Conservation (phyloP, 2,888 invertebrate genomes). For the Aradus depressus region DNA sequence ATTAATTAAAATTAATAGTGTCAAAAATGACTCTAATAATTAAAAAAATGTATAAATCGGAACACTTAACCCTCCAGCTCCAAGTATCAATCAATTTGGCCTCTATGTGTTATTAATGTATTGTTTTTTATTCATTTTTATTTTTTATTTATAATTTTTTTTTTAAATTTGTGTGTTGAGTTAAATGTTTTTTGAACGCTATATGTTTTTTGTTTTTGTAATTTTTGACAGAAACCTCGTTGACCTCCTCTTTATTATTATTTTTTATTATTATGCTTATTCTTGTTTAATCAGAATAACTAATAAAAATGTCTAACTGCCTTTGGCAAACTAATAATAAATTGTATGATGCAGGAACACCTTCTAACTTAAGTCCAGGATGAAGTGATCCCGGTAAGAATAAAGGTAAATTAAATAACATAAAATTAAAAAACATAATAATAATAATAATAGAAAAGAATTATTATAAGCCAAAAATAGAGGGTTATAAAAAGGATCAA, state of each 20-base stretch:
- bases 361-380: slow-evolving; percentile 22
- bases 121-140: slow-evolving; percentile 3
- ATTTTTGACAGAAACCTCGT: slow-evolving; percentile 19
- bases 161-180: slow-evolving; percentile 12
- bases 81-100: slow-evolving; percentile 47
- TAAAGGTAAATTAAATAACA: slow-evolving; percentile 24
- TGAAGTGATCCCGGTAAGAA: slow-evolving; percentile 23
- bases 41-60: slow-evolving; percentile 4
- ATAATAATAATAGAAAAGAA: neutral
- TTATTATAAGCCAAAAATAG: neutral
- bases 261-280: slow-evolving; percentile 5
- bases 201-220: slow-evolving; percentile 32
- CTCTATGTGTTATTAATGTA: slow-evolving; percentile 37
- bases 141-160: slow-evolving; percentile 10
- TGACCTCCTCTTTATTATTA: slow-evolving; percentile 26
- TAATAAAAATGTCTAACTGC: slow-evolving; percentile 19
- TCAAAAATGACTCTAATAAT: slow-evolving; percentile 12
- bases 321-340: slow-evolving; percentile 23
- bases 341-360: slow-evolving; percentile 26
- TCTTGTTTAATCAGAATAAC: slow-evolving; percentile 15
- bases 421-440: slow-evolving; percentile 1
- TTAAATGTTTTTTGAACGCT: slow-evolving; percentile 20
- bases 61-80: slow-evolving; percentile 40
- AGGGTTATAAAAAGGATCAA: too few species aligned
- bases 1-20: slow-evolving; percentile 9